A percentile compares a stretch with the other conserved stretches of the same genome.
These are phyloP conservation scores for Drosophila hydei DNA, from an alignment of 1,140 invertebrate genomes.

Conservation along the genomic window DNA sequence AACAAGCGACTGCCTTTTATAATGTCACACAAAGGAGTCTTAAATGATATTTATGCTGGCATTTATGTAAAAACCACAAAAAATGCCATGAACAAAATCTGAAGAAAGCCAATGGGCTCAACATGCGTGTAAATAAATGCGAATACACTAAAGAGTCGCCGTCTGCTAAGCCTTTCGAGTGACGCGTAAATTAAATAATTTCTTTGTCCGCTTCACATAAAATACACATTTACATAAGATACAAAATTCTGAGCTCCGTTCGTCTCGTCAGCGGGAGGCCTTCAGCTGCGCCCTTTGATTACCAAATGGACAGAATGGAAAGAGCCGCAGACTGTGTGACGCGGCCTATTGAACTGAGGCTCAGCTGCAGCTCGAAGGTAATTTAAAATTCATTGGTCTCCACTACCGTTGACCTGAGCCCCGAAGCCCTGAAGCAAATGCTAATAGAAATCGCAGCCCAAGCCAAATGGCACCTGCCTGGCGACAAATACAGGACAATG, in stretches of 20 bases:
- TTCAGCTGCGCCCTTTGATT: slow-evolving; percentile 36
- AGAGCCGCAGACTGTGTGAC: slow-evolving; percentile 48
- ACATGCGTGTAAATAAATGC: slow-evolving; percentile 79
- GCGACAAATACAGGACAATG: slow-evolving; percentile 32
- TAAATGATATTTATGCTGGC: slow-evolving; percentile 74
- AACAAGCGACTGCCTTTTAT: slow-evolving; percentile 52
- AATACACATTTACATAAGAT: slow-evolving; percentile 64
- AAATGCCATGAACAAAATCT: slow-evolving; percentile 47
- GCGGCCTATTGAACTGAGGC: slow-evolving; percentile 61
- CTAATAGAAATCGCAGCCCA: slow-evolving; percentile 40
- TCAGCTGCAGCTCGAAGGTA: slow-evolving; percentile 29
- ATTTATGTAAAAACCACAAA: slow-evolving; percentile 65
- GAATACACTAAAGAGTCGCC: slow-evolving; percentile 53
- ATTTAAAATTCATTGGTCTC: slow-evolving; percentile 66
- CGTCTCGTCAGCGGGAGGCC: slow-evolving; percentile 49
- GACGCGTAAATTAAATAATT: slow-evolving; percentile 78
- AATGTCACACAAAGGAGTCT: slow-evolving; percentile 59
- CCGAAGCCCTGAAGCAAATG: slow-evolving; percentile 26
- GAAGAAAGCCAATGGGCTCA: slow-evolving; percentile 46
- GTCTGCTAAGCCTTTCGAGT: slow-evolving; percentile 17
- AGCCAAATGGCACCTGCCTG: slow-evolving; percentile 53
- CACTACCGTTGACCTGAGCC: slow-evolving; percentile 14
- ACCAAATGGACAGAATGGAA: slow-evolving; percentile 34
- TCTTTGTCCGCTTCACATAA: slow-evolving; percentile 55
- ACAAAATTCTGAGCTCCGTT: slow-evolving; percentile 40